These are phyloP conservation scores for Muscicapa striata DNA, from an alignment of 2,797 vertebrate species.

Conservation along the genomic window DNA sequence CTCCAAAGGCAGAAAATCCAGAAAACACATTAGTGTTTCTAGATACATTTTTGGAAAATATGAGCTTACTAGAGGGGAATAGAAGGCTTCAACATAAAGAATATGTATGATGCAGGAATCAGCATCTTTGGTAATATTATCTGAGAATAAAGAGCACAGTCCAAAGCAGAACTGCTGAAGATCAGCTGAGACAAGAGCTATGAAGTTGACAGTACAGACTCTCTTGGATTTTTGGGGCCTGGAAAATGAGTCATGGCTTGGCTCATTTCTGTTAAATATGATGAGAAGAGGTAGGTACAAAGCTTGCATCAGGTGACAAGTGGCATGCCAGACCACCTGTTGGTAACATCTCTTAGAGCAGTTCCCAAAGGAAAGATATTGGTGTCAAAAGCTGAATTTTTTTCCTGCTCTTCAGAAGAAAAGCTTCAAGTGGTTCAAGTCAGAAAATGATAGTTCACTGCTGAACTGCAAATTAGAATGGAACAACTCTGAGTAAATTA, in stretches of 20 bases:
- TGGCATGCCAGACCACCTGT: neutral
- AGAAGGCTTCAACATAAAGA: neutral
- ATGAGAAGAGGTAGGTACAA: neutral
- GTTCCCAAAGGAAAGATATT: slow-evolving; percentile 27
- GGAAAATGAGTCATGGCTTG: rapidly evolving
- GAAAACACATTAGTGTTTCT: neutral
- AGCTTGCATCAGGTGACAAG: neutral
- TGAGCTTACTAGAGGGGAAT: neutral
- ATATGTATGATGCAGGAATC: neutral
- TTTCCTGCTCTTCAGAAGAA: slow-evolving; percentile 29
- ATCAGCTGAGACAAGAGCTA: neutral
- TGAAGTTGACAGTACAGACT: neutral
- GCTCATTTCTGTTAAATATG: neutral
- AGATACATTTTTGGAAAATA: neutral
- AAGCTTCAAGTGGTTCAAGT: slow-evolving; percentile 42
- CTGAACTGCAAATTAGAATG: slow-evolving; percentile 62
- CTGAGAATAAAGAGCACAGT: neutral
- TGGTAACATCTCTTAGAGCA: neutral
- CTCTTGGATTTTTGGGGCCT: neutral
- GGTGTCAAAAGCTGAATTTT: neutral
- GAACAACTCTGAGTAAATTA: slow-evolving; percentile 55
- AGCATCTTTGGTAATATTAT: neutral
- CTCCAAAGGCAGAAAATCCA: neutral
- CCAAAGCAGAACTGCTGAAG: neutral
- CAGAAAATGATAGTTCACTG: slow-evolving; percentile 50